phyloP scores from a whole-genome alignment of 2,888 invertebrate genomes.

The Barypeithes pellucidus region DNA sequence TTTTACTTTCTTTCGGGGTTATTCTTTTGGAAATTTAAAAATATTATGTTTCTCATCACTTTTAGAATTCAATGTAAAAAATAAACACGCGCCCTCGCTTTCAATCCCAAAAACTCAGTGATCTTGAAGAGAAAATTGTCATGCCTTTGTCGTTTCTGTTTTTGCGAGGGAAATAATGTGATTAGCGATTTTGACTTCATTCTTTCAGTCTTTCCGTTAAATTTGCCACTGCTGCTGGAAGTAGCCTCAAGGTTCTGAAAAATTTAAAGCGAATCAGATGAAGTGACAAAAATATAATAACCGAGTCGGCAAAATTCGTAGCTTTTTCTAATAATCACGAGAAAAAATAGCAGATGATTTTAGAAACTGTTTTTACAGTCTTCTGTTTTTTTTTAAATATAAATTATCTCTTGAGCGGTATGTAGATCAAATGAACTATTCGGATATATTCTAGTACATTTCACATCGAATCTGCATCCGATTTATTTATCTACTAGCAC shows the following conservation, averaged over 20 bases:
- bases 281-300: constrained; percentile 44
- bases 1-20: constrained; percentile 38
- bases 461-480: no score
- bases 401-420: no score
- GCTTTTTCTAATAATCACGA: not conserved
- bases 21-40: constrained; percentile 44
- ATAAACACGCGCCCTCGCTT: constrained; percentile 40
- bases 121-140: constrained; percentile 47
- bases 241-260: constrained; percentile 36
- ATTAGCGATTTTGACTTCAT: constrained; percentile 51
- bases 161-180: constrained; percentile 51
- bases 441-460: no score
- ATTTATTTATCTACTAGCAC: no score
- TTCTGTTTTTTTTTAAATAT: not conserved
- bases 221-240: constrained; percentile 38
- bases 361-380: not conserved
- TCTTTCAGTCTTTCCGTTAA: constrained; percentile 48
- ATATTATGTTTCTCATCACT: constrained; percentile 45
- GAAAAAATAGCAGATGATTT: not conserved
- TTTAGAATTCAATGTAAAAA: constrained; percentile 43
- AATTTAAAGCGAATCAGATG: constrained; percentile 45
- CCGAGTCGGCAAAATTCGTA: constrained; percentile 23
- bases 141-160: constrained; percentile 49
- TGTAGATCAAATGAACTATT: no score
- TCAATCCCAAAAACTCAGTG: constrained; percentile 47